Base-by-base conservation (phyloP, 2,888 invertebrate genomes). In the Microctonus hyperodae region DNA sequence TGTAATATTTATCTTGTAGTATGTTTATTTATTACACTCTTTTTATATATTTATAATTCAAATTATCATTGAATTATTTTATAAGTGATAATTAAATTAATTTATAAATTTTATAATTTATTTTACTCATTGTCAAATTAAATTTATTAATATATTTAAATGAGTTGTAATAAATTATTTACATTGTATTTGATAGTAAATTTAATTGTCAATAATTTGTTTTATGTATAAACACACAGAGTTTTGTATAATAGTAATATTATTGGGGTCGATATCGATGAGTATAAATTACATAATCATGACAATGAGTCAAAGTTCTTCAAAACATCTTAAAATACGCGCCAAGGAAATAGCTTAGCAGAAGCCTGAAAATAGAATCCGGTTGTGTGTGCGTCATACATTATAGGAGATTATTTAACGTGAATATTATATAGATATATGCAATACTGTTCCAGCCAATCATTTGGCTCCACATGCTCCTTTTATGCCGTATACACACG, bases 401-500 rank as follows among this genome's bases (percentile, higher is more conserved):
- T 65, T 37, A 64, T 44, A 57, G 13, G 23, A 53, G 31, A 50
- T 60, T 35, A 60, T 56, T 59, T 57, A 50, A 40, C 23, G 33
- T 23, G n/a, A n/a, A n/a, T n/a, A n/a, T n/a, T n/a, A n/a, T n/a
- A n/a, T n/a, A n/a, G n/a, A n/a, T n/a, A n/a, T n/a, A n/a, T n/a
- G 55, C 44, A 44, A 44, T 13, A 67, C 64, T 64, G 58, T 68
- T 72, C 72, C 76, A 75, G 75, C 87, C 86, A 87, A 87, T 87
- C 75, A 76, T 73, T 70, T 77, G 69, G 78, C 76, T 86, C 86
- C 87, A 87, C 87, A 87, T 87, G 85, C 84, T 82, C 78, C 72
- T 73, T 69, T 71, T 69, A 70, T 64, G 23, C 23, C 7, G 58
- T 23, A 16, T 37, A 58, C 22, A 35, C 23, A 22, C 35, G 20